A percentile compares a stretch with the other conserved stretches of the same genome.
phyloP scores from a whole-genome alignment of 2,797 vertebrate species.

The Melopsittacus undulatus region DNA sequence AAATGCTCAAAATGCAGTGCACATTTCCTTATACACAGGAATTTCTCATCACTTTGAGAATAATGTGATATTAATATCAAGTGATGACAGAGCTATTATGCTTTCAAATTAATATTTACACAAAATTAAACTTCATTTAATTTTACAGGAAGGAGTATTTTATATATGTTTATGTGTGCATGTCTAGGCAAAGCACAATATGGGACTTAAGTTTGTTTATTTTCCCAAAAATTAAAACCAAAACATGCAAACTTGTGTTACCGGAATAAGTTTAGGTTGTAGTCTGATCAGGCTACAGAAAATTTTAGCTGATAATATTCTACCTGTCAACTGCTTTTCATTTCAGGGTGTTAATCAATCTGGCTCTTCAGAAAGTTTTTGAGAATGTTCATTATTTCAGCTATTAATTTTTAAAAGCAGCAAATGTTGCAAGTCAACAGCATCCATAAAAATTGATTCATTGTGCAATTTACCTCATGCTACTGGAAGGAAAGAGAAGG shows the following conservation, averaged over 20 bases:
- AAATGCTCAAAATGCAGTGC: conserved; percentile 53
- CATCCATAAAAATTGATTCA: conserved; percentile 80
- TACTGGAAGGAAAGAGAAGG: conserved; percentile 59
- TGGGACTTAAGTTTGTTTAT: conserved; percentile 1
- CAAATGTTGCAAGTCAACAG: conserved; percentile 80
- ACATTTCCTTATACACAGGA: conserved; percentile 49
- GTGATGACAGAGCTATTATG: conserved; percentile 22
- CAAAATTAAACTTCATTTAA: conserved; percentile 62
- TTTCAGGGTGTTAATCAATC: conserved; percentile 77
- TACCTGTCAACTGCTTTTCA: conserved; percentile 72
- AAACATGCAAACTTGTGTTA: neutral
- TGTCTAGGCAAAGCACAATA: neutral
- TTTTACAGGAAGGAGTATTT: conserved; percentile 41
- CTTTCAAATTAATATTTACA: conserved; percentile 69
- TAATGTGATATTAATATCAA: conserved; percentile 67
- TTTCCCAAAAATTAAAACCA: conserved; percentile 49
- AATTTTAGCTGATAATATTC: conserved; percentile 68
- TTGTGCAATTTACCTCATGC: conserved; percentile 70
- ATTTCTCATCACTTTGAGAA: conserved; percentile 65
- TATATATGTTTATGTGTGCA: neutral
- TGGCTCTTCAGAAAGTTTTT: conserved; percentile 66
- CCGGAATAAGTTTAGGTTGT: conserved; percentile 5
- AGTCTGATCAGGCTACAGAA: conserved; percentile 22
- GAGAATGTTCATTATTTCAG: conserved; percentile 80
- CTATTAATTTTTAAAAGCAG: conserved; percentile 82